Evolutionary conservation across 2,113 vertebrate genomes (phyloP), one percentile per base, ranked within the genome.

Genomic region (Tylochromis polylepis): DNA sequence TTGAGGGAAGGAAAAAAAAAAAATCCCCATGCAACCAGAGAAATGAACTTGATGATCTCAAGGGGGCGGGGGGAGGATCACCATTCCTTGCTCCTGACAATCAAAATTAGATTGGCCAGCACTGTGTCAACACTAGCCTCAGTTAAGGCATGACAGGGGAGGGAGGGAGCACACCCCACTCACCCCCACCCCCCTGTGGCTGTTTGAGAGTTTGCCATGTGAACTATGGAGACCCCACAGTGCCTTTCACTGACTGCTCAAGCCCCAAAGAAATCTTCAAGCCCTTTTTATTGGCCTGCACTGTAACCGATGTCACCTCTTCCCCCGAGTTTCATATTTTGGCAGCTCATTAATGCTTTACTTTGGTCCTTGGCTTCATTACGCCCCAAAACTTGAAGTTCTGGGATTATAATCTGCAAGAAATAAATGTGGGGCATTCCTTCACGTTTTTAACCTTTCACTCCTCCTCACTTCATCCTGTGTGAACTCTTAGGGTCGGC

Each of bases 31-130:
- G 92, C 93, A 95, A 94, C 92, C 94, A 95, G 94, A 95, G 94
- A 96, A 96, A 96, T 96, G 96, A 96, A 96, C 96, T 96, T 96
- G 95, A 96, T 97, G 96, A 96, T 97, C 96, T 96, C 95, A 90
- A 88, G 91, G 92, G 95, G 91, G 91, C 31, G 86, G 94, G 91
- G 92, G 95, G 92, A 92, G 91, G 93, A 94, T 95, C 90, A 82
- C 94, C 94, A 93, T 95, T 95, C 90, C 93, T 95, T 94, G 94
- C 95, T 94, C 92, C 95, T 95, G 95, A 95, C 95, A 95, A 95
- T 96, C 94, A 95, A 95, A 96, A 96, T 96, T 95, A 96, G 96
- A 96, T 96, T 96, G 96, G 96, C 95, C 94, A 94, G 94, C 95
- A 94, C 95, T 96, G 95, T 96, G 95, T 96, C 95, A 96, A 95